These are phyloP conservation scores for Loripinus fragilis DNA, from an alignment of 2,888 invertebrate genomes.

Conservation along the genomic window DNA sequence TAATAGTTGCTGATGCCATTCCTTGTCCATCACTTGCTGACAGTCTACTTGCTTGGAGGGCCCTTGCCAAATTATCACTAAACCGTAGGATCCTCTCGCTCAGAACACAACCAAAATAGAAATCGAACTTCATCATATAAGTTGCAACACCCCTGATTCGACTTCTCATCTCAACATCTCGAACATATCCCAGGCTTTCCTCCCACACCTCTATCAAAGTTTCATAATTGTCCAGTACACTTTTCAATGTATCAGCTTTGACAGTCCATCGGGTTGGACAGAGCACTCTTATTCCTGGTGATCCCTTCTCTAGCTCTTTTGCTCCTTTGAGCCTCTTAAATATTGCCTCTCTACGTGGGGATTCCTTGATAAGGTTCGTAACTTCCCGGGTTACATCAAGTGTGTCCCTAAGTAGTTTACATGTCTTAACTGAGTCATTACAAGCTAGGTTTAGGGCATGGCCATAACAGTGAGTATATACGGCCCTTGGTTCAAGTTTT, in stretches of 20 bases:
- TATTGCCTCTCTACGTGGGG: conserved; percentile 43
- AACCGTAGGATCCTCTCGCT: too few species aligned
- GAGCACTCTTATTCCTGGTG: conserved; percentile 46
- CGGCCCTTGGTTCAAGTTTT: conserved; percentile 34
- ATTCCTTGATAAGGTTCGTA: conserved; percentile 53
- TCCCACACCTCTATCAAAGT: conserved; percentile 21
- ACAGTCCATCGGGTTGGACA: conserved; percentile 50
- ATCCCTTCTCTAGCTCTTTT: conserved; percentile 35
- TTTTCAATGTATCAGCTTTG: conserved; percentile 20
- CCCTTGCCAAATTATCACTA: too few species aligned
- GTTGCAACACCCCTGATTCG: too few species aligned
- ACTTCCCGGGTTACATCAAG: conserved; percentile 55
- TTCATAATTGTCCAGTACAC: conserved; percentile 21
- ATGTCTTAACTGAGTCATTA: conserved; percentile 34
- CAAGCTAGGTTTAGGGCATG: conserved; percentile 54
- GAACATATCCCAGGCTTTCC: background rate
- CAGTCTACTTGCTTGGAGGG: too few species aligned
- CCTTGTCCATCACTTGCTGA: too few species aligned
- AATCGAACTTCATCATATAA: too few species aligned
- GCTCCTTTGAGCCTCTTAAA: conserved; percentile 45
- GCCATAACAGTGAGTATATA: conserved; percentile 60
- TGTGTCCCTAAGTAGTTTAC: conserved; percentile 30
- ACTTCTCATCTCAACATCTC: conserved; percentile 25
- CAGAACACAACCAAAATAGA: too few species aligned
- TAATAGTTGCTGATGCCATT: too few species aligned